Evolutionary conservation across 2,888 invertebrate species (phyloP).

Genomic region (Slavum lentiscoides): DNA sequence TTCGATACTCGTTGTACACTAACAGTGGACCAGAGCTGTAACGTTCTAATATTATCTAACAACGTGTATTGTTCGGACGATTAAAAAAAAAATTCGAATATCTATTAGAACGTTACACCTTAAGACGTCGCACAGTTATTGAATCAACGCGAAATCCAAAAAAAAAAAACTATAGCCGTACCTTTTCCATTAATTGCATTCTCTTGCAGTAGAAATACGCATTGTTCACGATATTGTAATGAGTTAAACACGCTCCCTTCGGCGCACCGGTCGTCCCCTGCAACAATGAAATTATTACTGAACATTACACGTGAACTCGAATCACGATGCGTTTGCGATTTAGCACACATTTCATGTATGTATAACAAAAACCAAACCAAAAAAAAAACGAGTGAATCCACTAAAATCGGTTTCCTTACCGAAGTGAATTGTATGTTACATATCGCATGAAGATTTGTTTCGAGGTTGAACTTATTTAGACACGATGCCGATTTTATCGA

Average conservation of each 20-base stretch:
- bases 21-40: too few relatives aligned
- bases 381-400: background rate
- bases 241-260: conserved; percentile 74
- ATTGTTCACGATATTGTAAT: conserved; percentile 78
- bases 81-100: too few relatives aligned
- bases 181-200: conserved; percentile 56
- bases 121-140: background rate
- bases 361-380: background rate
- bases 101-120: too few relatives aligned
- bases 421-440: conserved; percentile 84
- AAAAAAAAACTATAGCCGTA: background rate
- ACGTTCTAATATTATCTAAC: too few relatives aligned
- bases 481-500: conserved; percentile 42
- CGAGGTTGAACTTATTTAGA: conserved; percentile 39
- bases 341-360: background rate
- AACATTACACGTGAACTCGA: background rate
- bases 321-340: background rate
- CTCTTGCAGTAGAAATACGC: conserved; percentile 67
- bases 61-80: too few relatives aligned
- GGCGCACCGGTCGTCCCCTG: conserved; percentile 79
- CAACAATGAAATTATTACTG: conserved; percentile 17
- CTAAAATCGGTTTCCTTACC: conserved; percentile 58
- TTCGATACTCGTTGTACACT: too few relatives aligned
- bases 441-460: conserved; percentile 68
- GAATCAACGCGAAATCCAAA: background rate